Evolutionary conservation across 2,797 vertebrate species (phyloP).

Genomic region (Pteronotus mesoamericanus): DNA sequence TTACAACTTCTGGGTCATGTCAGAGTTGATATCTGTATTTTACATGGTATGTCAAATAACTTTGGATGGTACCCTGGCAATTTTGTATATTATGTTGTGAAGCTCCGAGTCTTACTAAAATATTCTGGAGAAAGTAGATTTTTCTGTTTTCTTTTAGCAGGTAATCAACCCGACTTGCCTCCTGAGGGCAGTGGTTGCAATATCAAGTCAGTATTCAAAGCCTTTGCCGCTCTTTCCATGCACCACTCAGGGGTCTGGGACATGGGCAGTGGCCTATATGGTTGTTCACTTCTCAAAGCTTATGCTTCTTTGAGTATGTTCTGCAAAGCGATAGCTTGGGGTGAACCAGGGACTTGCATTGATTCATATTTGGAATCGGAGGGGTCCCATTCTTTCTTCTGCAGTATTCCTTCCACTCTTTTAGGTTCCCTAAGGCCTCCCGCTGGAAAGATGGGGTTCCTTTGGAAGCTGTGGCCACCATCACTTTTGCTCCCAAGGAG

Average conservation of each 20-base stretch:
- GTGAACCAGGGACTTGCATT: background rate
- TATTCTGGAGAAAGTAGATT: background rate
- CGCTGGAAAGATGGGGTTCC: background rate
- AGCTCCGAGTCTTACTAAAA: background rate
- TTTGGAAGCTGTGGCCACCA: background rate
- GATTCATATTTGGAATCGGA: background rate
- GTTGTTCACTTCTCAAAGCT: background rate
- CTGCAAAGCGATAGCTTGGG: background rate
- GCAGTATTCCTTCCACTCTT: background rate
- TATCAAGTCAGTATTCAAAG: background rate
- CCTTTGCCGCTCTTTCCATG: background rate
- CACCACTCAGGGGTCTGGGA: too few species aligned
- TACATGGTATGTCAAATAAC: background rate
- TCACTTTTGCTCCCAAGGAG: background rate
- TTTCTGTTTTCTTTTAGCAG: background rate
- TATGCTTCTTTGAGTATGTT: too few species aligned
- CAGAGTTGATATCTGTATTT: background rate
- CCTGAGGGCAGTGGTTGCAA: background rate
- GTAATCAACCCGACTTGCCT: background rate
- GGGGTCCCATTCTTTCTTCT: background rate
- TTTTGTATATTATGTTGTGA: background rate
- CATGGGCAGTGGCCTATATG: too few species aligned
- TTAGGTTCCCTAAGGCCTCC: background rate
- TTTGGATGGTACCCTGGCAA: background rate
- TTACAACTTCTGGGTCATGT: background rate